Evolutionary conservation across 2,888 invertebrate species (phyloP), one percentile per base, ranked within the genome.

Genomic region (Patella depressa): DNA sequence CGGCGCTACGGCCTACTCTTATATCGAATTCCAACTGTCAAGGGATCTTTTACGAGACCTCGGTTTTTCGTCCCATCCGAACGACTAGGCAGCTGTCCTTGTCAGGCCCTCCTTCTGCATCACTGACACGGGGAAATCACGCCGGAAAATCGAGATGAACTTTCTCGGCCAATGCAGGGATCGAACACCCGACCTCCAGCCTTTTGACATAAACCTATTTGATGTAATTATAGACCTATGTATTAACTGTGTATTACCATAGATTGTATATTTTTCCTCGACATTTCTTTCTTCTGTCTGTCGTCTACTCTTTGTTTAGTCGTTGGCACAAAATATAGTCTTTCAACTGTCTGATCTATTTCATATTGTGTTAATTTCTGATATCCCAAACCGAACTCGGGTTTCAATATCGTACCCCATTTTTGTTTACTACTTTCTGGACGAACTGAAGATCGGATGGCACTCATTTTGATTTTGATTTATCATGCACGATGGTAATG

Each of bases 321-420:
- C 11, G 73, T 71, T 3, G 87, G 87, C 2, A 86, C 73, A 19
- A 80, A 79, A 78, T 85, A 84, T 14, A 91, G 85, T 69, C 91
- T 77, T 59, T 85, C 81, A 11, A 90, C 90, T 0, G 87, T 86
- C 82, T 91, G 90, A 19, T 88, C 85, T 34, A 91, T 84, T 79
- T 91, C 91, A 79, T 90, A 90, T 5, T 85, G 84, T 0, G 89
- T 90, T 88, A 91, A 86, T 80, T 87, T 89, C 85, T 91, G 91
- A 81, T 90, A 85, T 15, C 91, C 91, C 75, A 91, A 77, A 34
- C 89, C 90, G 79, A 89, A 90, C 76, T 89, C 89, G 7, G 91
- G 90, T 78, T 89, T 85, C 9, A 91, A 80, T n/a, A 91, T 90
- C 14, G 90, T 91, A 0, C 91, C 91, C 91, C 91, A 91, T 12